These are phyloP conservation scores for Corythaixoides concolor DNA, from an alignment of 2,113 vertebrate species.

Conservation along the genomic window DNA sequence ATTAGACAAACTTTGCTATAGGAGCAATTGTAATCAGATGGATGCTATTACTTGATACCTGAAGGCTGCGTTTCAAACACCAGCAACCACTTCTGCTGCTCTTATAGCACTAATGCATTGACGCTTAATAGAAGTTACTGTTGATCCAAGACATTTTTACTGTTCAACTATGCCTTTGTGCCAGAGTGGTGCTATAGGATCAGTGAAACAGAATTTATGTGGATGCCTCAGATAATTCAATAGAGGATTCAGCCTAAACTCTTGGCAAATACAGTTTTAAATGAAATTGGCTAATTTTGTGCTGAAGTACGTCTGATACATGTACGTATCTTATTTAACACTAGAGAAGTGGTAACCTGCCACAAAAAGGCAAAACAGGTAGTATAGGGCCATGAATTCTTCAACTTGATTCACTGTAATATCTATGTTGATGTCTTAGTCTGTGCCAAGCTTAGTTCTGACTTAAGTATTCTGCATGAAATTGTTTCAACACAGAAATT, in stretches of 20 bases:
- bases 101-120: neutral
- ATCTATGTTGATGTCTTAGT: neutral
- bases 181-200: neutral
- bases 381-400: neutral
- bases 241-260: neutral
- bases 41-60: neutral
- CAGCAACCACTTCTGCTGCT: neutral
- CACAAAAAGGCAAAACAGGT: neutral
- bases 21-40: neutral
- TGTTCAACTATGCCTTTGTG: neutral
- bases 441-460: neutral
- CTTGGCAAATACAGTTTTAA: neutral
- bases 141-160: neutral
- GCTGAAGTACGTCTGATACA: neutral
- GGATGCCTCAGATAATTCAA: neutral
- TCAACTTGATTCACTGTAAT: neutral
- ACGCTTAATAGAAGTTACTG: neutral
- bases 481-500: neutral
- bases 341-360: neutral
- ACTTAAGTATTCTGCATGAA: neutral
- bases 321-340: fast-evolving
- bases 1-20: neutral
- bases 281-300: neutral
- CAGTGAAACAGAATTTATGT: neutral
- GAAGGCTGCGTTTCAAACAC: neutral